Conservation (phyloP, 2,797 vertebrate genomes). For the Sebastes hopkinsi region DNA sequence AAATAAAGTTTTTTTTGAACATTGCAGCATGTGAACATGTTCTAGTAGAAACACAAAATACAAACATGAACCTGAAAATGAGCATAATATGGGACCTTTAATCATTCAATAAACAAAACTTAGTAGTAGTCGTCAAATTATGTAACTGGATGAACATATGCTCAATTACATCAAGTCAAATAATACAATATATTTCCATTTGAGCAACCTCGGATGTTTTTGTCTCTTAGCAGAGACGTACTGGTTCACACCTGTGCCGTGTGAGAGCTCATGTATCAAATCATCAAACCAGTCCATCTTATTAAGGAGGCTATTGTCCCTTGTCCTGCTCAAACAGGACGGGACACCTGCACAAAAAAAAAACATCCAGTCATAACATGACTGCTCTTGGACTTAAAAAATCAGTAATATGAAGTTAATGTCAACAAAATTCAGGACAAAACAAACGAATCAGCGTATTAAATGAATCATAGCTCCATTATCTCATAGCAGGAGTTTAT, state of each 20-base stretch:
- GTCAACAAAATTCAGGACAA: background rate
- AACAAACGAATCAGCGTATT: background rate
- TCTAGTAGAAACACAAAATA: too few relatives aligned
- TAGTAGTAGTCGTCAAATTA: background rate
- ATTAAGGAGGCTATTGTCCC: conserved; percentile 41
- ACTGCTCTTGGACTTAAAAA: background rate
- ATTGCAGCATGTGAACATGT: too few relatives aligned
- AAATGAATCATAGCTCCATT: background rate
- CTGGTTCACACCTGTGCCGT: conserved; percentile 25
- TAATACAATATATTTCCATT: background rate
- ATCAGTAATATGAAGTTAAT: background rate
- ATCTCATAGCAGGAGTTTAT: background rate
- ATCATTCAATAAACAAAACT: background rate
- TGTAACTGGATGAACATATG: background rate
- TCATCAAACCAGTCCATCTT: conserved; percentile 20
- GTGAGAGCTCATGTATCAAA: background rate
- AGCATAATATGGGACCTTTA: too few relatives aligned
- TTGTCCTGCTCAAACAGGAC: conserved; percentile 46
- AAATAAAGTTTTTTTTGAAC: too few relatives aligned
- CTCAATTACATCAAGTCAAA: too few relatives aligned
- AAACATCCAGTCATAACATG: background rate
- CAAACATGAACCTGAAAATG: too few relatives aligned
- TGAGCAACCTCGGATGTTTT: background rate
- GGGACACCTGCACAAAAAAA: conserved; percentile 23
- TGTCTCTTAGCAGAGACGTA: background rate